These are phyloP conservation scores for Anoplolepis gracilipes DNA, from an alignment of 1,140 invertebrate species.

Conservation along the genomic window DNA sequence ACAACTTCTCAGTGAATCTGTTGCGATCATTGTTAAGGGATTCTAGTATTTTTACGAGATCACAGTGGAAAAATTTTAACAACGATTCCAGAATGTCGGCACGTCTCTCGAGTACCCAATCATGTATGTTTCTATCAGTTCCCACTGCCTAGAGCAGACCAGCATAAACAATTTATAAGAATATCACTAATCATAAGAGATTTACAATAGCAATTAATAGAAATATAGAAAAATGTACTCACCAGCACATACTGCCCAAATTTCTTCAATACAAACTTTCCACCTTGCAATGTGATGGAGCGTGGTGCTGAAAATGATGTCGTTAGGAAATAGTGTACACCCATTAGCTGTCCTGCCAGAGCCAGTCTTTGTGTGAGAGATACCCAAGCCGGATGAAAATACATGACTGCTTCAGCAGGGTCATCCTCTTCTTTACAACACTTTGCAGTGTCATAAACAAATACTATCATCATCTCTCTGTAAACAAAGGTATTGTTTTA, in stretches of 20 bases:
- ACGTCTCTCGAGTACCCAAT: conserved; percentile 91
- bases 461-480: conserved; percentile 95
- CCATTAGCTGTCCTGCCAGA: conserved; percentile 93
- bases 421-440: conserved; percentile 93
- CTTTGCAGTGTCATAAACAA: conserved; percentile 93
- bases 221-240: conserved; percentile 74
- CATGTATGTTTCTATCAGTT: conserved; percentile 93
- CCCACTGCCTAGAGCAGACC: conserved; percentile 89
- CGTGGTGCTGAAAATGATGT: conserved; percentile 90
- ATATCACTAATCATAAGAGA: conserved; percentile 40
- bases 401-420: conserved; percentile 94
- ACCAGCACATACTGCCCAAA: conserved; percentile 93
- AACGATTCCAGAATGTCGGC: conserved; percentile 90
- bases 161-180: conserved; percentile 42
- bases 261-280: conserved; percentile 93
- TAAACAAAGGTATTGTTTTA: conserved; percentile 72
- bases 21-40: conserved; percentile 88
- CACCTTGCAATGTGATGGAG: conserved; percentile 92
- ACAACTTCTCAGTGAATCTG: conserved; percentile 91
- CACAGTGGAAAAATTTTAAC: conserved; percentile 92
- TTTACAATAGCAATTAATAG: neutral
- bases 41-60: conserved; percentile 89
- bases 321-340: conserved; percentile 91
- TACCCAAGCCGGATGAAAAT: conserved; percentile 95
- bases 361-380: conserved; percentile 92